Evolutionary conservation across 2,797 vertebrate genomes (phyloP), one percentile per base, ranked within the genome.

Genomic region (Tragopan temminckii): DNA sequence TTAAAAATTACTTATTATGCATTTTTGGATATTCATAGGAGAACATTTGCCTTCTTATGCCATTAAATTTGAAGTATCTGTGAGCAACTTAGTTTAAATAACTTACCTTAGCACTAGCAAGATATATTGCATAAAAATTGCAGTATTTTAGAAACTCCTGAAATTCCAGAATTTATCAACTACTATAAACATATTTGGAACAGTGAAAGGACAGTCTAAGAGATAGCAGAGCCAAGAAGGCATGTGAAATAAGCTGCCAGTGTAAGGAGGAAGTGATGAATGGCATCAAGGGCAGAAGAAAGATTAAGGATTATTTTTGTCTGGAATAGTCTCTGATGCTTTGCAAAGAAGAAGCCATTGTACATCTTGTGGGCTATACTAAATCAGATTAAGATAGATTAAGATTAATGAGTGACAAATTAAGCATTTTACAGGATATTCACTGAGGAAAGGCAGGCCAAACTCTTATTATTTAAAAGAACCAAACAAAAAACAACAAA

Each of bases 261-360:
- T 52, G 42, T 58, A 74, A 90, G 24, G 78, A 80, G 43, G 16
- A 82, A 80, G 46, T 59, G 42, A 38, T 80, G 46, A 76, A 79
- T 45, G 16, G 42, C 38, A 62, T 53, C 50, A 81, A 76, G 64
- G 27, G 11, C 45, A 8, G 31, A 85, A 90, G 59, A 84, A 66
- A 84, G 45, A 23, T 36, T 42, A 80, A 80, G 24, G 27, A 61
- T 70, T 87, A 29, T 85, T 90, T 93, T 93, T 82, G 31, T 36
- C 68, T 77, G 14, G 31, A 85, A 74, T 33, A 36, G 52, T 67
- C 57, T 21, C 6, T 66, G 68, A 72, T 43, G 61, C 52, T 86
- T 85, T 31, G 20, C 77, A 78, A 88, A 90, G 58, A 58, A 33
- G 14, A 35, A 91, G 27, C 13, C 35, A 6, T 76, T 88, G 31